phyloP scores from a whole-genome alignment of 2,797 vertebrate species.

The Aldrovandia affinis region DNA sequence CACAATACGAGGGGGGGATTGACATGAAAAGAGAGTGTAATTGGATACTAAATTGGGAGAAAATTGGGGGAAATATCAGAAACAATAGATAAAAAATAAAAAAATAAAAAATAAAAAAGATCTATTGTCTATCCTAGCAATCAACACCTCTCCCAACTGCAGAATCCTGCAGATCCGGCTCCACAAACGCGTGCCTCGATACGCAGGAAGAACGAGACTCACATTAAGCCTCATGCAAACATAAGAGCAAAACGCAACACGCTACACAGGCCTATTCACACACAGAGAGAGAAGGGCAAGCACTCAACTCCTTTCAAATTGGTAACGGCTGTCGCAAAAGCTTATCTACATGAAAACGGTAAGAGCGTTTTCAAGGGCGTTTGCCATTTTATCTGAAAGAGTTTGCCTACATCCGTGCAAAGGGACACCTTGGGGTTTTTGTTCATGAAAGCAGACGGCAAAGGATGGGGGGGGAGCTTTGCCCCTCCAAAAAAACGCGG shows the following conservation, averaged over 20 bases:
- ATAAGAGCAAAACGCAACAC: background rate
- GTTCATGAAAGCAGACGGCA: background rate
- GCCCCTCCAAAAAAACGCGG: too few relatives aligned
- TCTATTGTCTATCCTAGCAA: background rate
- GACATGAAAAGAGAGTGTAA: too few relatives aligned
- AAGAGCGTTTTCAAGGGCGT: background rate
- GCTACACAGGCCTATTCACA: too few relatives aligned
- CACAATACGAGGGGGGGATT: too few relatives aligned
- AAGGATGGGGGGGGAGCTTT: too few relatives aligned
- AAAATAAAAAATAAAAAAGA: too few relatives aligned
- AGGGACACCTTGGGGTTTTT: constrained; percentile 10
- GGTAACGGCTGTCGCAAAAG: background rate
- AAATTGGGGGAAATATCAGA: too few relatives aligned
- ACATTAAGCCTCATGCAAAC: background rate
- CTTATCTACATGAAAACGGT: background rate
- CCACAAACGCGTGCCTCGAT: background rate
- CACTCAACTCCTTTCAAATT: background rate
- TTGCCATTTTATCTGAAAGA: too few relatives aligned
- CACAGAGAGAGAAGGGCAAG: background rate
- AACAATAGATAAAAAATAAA: too few relatives aligned
- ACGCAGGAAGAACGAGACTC: background rate
- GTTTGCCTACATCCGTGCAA: constrained; percentile 5
- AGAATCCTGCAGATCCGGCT: background rate
- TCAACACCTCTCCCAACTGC: background rate
- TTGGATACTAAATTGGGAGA: too few relatives aligned